Base-by-base conservation (phyloP, 2,113 vertebrate genomes). In the Python bivittatus region DNA sequence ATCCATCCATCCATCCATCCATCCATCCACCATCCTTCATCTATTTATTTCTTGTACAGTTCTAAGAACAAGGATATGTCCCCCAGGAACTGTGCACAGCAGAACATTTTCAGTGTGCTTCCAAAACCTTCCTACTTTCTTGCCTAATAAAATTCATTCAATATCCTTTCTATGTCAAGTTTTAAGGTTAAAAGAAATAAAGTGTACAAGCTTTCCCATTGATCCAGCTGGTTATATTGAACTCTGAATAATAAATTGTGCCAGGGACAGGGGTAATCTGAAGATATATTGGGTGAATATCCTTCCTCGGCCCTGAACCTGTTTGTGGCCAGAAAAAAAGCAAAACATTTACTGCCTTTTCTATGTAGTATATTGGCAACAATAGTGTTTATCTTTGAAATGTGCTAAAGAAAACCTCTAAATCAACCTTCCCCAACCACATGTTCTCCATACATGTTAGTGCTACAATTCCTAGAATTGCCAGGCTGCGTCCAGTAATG, bases 111-210 rank as follows among this genome's bases (percentile, higher is more conserved):
- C 27, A 90, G 11, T 27, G 83, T 0, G 0, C 94, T 96, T 95
- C 3, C 13, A 53, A 0, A 0, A 89, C 20, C 27, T 84, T 94
- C 90, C 54, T 54, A 60, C 91, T 95, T 94, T 85, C 22, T 38
- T 92, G 72, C 1, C 17, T 85, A 89, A 91, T 85, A 61, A 92
- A 95, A 94, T 92, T 90, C 53, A 94, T 15, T 94, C 23, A 3
- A 1, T 89, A 93, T 91, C 92, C 6, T 68, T 90, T 92, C 86
- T 86, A 64, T 53, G 13, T 89, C 86, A 86, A 90, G 88, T 64
- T 93, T 93, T 92, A 85, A 95, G 89, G 52, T 92, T 92, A 95
- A 57, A 6, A 86, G 8, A 94, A 92, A 89, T 25, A 86, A 94
- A 93, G 89, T 6, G 15, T 6, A 25, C 3, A 48, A 4, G 9